A percentile compares a stretch with the other conserved stretches of the same genome.
Evolutionary conservation across 2,888 invertebrate genomes (phyloP).

Genomic region (Drosophila vallismaia): DNA sequence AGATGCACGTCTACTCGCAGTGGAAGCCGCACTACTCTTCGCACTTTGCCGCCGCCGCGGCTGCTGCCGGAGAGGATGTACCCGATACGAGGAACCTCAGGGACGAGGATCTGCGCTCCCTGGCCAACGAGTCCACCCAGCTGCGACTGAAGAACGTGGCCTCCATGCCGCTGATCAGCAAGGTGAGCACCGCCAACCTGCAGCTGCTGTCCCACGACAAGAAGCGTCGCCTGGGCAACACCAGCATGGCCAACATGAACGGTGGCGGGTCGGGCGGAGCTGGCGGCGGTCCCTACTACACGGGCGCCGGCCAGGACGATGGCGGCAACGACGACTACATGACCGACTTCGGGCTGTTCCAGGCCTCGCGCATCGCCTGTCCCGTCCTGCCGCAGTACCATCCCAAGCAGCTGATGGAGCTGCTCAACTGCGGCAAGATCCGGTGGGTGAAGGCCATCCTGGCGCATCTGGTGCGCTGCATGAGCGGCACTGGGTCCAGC

Average conservation of each 20-base stretch:
- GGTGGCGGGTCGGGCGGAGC: slow-evolving; percentile 9
- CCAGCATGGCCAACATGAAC: slow-evolving; percentile 77
- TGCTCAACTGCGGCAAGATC: slow-evolving; percentile 98
- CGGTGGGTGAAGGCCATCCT: slow-evolving; percentile 99
- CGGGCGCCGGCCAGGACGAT: slow-evolving; percentile 28
- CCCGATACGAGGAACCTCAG: slow-evolving; percentile 89
- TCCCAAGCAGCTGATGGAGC: slow-evolving; percentile 98
- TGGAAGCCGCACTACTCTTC: slow-evolving; percentile 90
- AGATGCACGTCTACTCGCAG: slow-evolving; percentile 99
- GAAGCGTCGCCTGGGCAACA: slow-evolving; percentile 85
- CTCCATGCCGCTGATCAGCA: slow-evolving; percentile 91
- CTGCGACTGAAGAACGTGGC: slow-evolving; percentile 89
- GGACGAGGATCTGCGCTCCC: slow-evolving; percentile 87
- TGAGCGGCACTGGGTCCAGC: slow-evolving; percentile 86
- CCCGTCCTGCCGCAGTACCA: slow-evolving; percentile 99
- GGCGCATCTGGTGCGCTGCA: slow-evolving; percentile 95
- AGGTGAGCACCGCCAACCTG: slow-evolving; percentile 93
- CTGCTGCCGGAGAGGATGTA: slow-evolving; percentile 87
- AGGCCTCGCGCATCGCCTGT: slow-evolving; percentile 98
- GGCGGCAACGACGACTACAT: slow-evolving; percentile 88
- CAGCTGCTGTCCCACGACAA: slow-evolving; percentile 91
- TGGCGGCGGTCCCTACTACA: slow-evolving; percentile 6
- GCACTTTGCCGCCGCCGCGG: slow-evolving; percentile 42
- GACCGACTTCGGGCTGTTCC: slow-evolving; percentile 97
- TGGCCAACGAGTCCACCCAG: slow-evolving; percentile 88